Percentiles rank a stretch among this genome's conserved stretches.
Evolutionary conservation across 64 coral and sea anemone species (phyloP).

Genomic region (Catalaphyllia jardinei): DNA sequence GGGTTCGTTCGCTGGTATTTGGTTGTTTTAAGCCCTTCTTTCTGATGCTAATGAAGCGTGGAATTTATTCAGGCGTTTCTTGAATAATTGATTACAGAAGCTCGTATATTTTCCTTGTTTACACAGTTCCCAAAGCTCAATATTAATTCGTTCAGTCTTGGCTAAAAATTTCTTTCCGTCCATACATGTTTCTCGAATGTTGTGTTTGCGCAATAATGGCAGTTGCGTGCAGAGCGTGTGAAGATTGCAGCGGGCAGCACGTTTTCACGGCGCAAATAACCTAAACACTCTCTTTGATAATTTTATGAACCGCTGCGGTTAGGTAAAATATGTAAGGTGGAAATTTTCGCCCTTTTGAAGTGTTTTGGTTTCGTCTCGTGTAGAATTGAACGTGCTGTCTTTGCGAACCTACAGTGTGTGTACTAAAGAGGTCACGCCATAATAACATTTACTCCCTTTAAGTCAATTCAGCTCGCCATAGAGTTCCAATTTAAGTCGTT

Average conservation of each 20-base stretch:
- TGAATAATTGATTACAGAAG: not conserved
- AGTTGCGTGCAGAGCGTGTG: not conserved
- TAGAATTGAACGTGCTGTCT: not conserved
- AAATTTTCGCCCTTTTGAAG: not conserved
- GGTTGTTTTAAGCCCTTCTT: not conserved
- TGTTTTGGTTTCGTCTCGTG: not conserved
- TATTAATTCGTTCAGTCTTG: not conserved
- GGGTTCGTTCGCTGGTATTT: not conserved
- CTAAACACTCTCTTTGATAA: not conserved
- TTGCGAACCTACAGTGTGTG: not conserved
- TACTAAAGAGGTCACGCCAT: no score
- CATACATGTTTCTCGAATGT: not conserved
- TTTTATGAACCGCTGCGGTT: not conserved
- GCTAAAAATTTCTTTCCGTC: not conserved
- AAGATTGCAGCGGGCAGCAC: not conserved
- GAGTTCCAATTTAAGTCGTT: no score
- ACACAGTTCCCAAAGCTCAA: not conserved
- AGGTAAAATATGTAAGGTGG: not conserved
- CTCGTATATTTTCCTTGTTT: not conserved
- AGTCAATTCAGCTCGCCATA: no score
- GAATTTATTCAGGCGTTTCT: slow-evolving; percentile 23
- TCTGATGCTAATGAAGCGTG: not conserved
- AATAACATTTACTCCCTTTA: no score
- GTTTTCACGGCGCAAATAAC: not conserved
- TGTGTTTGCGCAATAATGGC: not conserved